A percentile compares a stretch with the other conserved stretches of the same genome.
phyloP scores from a whole-genome alignment of 2,797 vertebrate species.

The Alosa sapidissima region DNA sequence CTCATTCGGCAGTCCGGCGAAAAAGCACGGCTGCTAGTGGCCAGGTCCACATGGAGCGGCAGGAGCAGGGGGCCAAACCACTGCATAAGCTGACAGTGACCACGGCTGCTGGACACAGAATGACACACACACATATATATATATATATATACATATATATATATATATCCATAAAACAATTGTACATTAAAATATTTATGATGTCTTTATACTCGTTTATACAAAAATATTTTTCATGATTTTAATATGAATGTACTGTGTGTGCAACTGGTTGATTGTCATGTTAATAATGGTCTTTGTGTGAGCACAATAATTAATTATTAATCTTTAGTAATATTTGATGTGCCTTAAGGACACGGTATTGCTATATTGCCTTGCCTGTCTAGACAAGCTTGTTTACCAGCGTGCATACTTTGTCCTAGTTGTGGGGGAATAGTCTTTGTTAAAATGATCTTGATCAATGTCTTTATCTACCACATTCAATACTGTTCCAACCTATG shows the following conservation, averaged over 20 bases:
- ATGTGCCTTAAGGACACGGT: background rate
- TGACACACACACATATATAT: too few species aligned
- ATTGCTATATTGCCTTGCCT: background rate
- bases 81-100: background rate
- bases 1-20: slow-evolving; percentile 74
- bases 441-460: background rate
- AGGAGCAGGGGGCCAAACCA: slow-evolving; percentile 40
- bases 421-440: background rate
- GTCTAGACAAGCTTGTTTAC: too few species aligned
- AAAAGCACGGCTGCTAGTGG: slow-evolving; percentile 68
- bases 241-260: background rate
- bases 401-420: background rate
- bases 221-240: background rate
- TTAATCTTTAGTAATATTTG: background rate
- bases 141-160: too few species aligned
- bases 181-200: slow-evolving; percentile 12
- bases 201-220: background rate
- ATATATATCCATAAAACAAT: background rate
- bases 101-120: background rate
- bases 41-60: slow-evolving; percentile 60
- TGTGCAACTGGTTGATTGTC: background rate
- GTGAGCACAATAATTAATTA: background rate
- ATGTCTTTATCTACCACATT: background rate
- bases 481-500: background rate
- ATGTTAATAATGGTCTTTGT: background rate